Percentiles rank a stretch among this genome's conserved stretches.
Evolutionary conservation across 2,888 invertebrate genomes (phyloP).

Genomic region (Autographa gamma): DNA sequence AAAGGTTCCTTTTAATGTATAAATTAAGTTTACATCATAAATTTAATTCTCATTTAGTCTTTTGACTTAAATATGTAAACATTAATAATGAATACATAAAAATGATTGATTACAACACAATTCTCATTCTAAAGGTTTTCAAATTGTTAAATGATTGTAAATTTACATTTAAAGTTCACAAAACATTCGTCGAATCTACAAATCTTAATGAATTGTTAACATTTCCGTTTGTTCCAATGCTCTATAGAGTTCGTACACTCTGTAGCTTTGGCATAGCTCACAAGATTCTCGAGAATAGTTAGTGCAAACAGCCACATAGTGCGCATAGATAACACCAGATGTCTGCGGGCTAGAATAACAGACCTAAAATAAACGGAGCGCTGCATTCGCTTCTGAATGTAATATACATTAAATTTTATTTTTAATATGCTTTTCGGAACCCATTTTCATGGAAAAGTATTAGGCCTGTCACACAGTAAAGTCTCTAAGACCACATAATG

Average conservation of each 20-base stretch:
- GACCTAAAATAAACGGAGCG: slow-evolving; percentile 32
- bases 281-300: slow-evolving; percentile 38
- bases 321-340: slow-evolving; percentile 38
- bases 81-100: slow-evolving; percentile 2
- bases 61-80: not conserved
- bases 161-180: not conserved
- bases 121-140: not conserved
- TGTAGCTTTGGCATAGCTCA: slow-evolving; percentile 25
- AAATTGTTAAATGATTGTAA: not conserved
- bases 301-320: slow-evolving; percentile 35
- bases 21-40: not conserved
- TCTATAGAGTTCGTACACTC: slow-evolving; percentile 19
- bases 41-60: not conserved
- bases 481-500: slow-evolving; percentile 21
- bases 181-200: not conserved
- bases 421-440: slow-evolving; percentile 13
- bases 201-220: not conserved
- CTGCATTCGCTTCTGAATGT: slow-evolving; percentile 21
- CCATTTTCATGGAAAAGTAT: slow-evolving; percentile 23
- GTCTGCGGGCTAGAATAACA: slow-evolving; percentile 38
- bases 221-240: slow-evolving; percentile 14
- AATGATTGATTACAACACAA: not conserved
- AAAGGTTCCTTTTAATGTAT: not conserved
- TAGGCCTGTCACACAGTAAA: slow-evolving; percentile 20
- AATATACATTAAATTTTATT: slow-evolving; percentile 13